Evolutionary conservation across 2,888 invertebrate genomes (phyloP).

Genomic region (Caenorhabditis zanzibari): DNA sequence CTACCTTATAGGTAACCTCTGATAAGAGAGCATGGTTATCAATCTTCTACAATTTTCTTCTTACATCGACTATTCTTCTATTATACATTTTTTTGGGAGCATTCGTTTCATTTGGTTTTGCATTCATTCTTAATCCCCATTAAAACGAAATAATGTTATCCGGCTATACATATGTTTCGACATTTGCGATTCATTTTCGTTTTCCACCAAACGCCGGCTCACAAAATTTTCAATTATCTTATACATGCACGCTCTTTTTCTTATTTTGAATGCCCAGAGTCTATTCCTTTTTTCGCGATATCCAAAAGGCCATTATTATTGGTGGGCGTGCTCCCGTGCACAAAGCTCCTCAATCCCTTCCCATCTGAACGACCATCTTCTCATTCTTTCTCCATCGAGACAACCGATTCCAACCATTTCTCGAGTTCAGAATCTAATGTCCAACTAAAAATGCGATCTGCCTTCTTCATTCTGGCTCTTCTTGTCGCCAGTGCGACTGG

Average conservation of each 20-base stretch:
- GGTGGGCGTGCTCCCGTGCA: slow-evolving; percentile 23
- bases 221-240: slow-evolving; percentile 27
- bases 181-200: neutral
- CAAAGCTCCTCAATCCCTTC: neutral
- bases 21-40: slow-evolving; percentile 46
- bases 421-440: slow-evolving; percentile 14
- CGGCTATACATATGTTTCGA: neutral
- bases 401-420: neutral
- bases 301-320: slow-evolving; percentile 44
- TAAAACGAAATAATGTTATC: neutral
- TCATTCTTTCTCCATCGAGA: neutral
- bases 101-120: neutral
- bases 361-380: neutral
- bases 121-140: neutral
- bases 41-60: slow-evolving; percentile 5
- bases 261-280: neutral
- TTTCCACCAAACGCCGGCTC: neutral
- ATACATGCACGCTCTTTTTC: slow-evolving; percentile 3
- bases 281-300: slow-evolving; percentile 7
- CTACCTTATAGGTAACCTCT: neutral
- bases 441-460: neutral
- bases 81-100: neutral
- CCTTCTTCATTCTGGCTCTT: slow-evolving; percentile 2
- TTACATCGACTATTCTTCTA: slow-evolving; percentile 6
- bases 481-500: slow-evolving; percentile 7